phyloP scores from a whole-genome alignment of 1,140 invertebrate species.

The Cyphomyrmex costatus region DNA sequence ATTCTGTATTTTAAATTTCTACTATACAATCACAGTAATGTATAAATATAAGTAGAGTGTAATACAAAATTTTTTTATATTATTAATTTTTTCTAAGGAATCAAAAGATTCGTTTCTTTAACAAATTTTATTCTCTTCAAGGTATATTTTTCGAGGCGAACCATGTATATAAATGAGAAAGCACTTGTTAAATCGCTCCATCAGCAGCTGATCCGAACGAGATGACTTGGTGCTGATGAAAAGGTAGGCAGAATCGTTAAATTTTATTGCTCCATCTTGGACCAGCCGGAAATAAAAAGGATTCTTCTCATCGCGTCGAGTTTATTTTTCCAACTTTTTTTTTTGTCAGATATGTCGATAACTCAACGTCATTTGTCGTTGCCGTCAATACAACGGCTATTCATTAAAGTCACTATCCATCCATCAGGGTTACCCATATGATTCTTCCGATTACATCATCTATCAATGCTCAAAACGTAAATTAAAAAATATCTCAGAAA shows the following conservation, averaged over 20 bases:
- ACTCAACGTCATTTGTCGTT: slow-evolving; percentile 50
- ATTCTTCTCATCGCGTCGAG: background rate
- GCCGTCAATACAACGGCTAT: slow-evolving; percentile 34
- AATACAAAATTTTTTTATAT: background rate
- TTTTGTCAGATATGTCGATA: slow-evolving; percentile 47
- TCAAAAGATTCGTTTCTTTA: background rate
- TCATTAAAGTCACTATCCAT: slow-evolving; percentile 59
- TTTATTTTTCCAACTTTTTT: slow-evolving; percentile 40
- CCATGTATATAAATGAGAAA: slow-evolving; percentile 48
- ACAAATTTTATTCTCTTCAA: slow-evolving; percentile 43
- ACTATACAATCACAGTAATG: background rate
- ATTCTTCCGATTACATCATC: slow-evolving; percentile 16
- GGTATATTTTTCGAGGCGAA: slow-evolving; percentile 41
- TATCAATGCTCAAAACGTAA: slow-evolving; percentile 43
- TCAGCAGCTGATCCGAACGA: slow-evolving; percentile 55
- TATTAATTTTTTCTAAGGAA: background rate
- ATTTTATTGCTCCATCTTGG: slow-evolving; percentile 64
- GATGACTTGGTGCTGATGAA: slow-evolving; percentile 61
- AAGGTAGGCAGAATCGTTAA: slow-evolving; percentile 75
- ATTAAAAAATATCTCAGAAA: slow-evolving; percentile 44
- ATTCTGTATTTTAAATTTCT: background rate
- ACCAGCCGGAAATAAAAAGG: slow-evolving; percentile 29
- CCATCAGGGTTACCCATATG: slow-evolving; percentile 22
- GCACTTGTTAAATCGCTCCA: slow-evolving; percentile 56
- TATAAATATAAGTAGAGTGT: background rate